Conservation (phyloP, 2,113 vertebrate species). For the Brachyhypopomus gauderio region DNA sequence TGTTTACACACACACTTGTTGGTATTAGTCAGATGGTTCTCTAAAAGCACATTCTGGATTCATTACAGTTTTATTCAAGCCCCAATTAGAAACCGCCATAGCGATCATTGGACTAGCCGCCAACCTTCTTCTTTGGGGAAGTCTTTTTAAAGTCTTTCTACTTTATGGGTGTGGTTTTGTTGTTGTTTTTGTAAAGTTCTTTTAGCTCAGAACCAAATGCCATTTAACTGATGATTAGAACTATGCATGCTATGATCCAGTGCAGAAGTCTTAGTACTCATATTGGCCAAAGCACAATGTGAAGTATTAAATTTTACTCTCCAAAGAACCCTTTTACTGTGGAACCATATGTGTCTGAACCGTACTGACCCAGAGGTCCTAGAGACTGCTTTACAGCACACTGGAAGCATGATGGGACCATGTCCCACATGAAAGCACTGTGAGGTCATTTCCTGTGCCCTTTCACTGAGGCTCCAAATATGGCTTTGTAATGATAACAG, state of each 20-base stretch:
- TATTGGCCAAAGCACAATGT: too few relatives aligned
- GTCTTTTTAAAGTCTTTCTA: background rate
- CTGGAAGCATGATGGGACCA: constrained; percentile 17
- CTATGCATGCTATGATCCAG: background rate
- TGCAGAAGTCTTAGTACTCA: background rate
- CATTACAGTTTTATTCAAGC: background rate
- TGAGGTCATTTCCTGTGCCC: constrained; percentile 46
- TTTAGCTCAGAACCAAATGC: background rate
- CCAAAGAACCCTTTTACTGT: background rate
- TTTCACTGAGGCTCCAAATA: constrained; percentile 33
- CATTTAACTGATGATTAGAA: background rate
- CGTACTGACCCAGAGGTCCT: background rate
- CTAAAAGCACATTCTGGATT: background rate
- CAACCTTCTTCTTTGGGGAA: background rate
- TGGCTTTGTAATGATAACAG: constrained; percentile 22
- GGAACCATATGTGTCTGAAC: constrained; percentile 8
- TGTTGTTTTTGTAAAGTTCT: background rate
- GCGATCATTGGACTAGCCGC: too few relatives aligned
- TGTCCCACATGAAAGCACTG: constrained; percentile 42
- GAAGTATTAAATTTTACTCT: background rate
- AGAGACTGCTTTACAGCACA: background rate
- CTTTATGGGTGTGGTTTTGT: background rate
- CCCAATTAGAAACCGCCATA: background rate
- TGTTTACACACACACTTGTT: background rate
- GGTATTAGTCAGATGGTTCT: constrained; percentile 10